Percentiles rank a stretch among this genome's conserved stretches.
These are phyloP conservation scores for Strigamia maritima DNA, from an alignment of 2,888 invertebrate species.

Conservation along the genomic window DNA sequence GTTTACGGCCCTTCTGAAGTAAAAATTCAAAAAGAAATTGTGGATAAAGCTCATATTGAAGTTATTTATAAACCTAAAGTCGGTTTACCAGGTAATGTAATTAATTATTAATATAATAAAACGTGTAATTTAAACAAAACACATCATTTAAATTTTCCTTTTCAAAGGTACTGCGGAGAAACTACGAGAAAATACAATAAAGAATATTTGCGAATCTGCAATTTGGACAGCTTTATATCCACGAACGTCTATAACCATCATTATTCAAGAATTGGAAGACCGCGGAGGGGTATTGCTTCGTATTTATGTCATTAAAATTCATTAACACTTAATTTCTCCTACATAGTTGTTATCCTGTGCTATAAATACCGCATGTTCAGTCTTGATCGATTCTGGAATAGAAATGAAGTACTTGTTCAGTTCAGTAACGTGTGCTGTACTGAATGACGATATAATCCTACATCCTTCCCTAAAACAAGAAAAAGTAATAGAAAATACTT, in stretches of 20 bases:
- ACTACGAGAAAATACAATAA: constrained; percentile 69
- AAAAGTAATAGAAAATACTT: constrained; percentile 49
- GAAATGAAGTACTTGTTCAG: constrained; percentile 78
- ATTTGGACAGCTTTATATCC: constrained; percentile 72
- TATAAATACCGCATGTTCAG: constrained; percentile 77
- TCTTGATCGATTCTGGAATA: constrained; percentile 77
- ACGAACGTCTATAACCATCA: constrained; percentile 71
- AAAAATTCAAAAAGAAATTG: constrained; percentile 68
- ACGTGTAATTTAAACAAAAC: background rate
- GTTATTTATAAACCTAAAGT: constrained; percentile 71
- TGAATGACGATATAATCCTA: constrained; percentile 59
- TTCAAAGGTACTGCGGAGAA: constrained; percentile 63
- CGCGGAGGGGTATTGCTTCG: constrained; percentile 64
- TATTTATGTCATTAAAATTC: background rate
- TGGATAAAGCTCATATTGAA: constrained; percentile 76
- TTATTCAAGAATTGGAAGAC: constrained; percentile 83
- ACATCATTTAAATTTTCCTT: background rate
- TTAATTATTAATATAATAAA: background rate
- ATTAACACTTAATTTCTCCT: background rate
- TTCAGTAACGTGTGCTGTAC: constrained; percentile 71
- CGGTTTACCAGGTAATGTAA: constrained; percentile 66
- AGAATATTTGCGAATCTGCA: constrained; percentile 72
- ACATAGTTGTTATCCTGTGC: constrained; percentile 66
- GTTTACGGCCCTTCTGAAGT: constrained; percentile 81
- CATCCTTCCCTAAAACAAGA: constrained; percentile 61